Evolutionary conservation across 2,888 invertebrate genomes (phyloP).

Genomic region (Sinotaia quadrata): DNA sequence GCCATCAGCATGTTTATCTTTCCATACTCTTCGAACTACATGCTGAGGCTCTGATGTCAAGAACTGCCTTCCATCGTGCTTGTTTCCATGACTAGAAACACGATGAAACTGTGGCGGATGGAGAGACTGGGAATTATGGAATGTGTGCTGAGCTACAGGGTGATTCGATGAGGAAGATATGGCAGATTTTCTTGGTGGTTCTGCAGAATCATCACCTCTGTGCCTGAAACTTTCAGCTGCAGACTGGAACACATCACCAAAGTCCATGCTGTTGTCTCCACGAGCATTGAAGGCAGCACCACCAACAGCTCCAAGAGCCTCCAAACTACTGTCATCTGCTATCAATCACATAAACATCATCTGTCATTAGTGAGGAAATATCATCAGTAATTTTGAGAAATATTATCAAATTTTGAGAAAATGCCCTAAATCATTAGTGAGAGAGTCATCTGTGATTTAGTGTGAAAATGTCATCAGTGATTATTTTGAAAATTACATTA

Average conservation of each 20-base stretch:
- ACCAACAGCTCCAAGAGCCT: constrained; percentile 49
- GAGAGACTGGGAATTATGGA: constrained; percentile 8
- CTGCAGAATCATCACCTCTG: background rate
- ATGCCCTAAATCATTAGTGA: too few relatives aligned
- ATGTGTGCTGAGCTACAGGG: background rate
- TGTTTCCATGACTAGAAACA: background rate
- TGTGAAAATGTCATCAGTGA: too few relatives aligned
- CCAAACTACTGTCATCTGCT: constrained; percentile 48
- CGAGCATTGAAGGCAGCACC: constrained; percentile 48
- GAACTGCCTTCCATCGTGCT: background rate
- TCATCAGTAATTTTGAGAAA: too few relatives aligned
- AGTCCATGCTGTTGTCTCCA: constrained; percentile 9
- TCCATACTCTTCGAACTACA: constrained; percentile 16
- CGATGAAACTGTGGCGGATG: constrained; percentile 26
- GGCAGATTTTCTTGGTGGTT: background rate
- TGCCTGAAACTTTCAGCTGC: background rate
- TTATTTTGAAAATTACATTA: too few relatives aligned
- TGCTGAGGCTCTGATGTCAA: constrained; percentile 13
- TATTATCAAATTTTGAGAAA: too few relatives aligned
- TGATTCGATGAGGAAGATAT: background rate
- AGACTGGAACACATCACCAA: constrained; percentile 19
- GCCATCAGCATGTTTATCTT: constrained; percentile 10
- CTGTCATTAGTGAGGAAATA: too few relatives aligned
- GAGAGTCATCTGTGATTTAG: too few relatives aligned
- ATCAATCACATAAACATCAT: constrained; percentile 30